Evolutionary conservation across 2,113 vertebrate genomes (phyloP).

Genomic region (Odocoileus virginianus): DNA sequence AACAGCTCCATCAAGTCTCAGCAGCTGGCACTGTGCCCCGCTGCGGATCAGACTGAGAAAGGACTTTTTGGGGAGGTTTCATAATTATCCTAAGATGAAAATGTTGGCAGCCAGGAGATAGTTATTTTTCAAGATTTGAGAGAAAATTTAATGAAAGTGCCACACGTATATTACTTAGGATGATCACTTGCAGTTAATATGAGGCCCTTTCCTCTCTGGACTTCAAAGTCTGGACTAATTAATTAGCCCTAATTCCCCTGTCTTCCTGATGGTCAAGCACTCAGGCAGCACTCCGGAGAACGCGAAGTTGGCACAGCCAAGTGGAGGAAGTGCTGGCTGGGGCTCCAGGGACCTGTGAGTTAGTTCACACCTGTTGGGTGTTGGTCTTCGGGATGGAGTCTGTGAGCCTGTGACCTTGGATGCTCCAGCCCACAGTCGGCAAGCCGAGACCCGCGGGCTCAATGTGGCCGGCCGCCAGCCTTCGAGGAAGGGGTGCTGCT

Average conservation of each 20-base stretch:
- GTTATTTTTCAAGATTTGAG: slow-evolving; percentile 43
- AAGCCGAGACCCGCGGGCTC: not conserved
- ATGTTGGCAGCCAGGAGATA: slow-evolving; percentile 63
- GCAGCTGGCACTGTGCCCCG: slow-evolving; percentile 51
- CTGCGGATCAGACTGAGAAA: not conserved
- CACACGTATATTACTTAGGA: slow-evolving; percentile 63
- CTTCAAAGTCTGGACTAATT: slow-evolving; percentile 67
- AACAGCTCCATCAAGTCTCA: slow-evolving; percentile 41
- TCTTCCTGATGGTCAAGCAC: slow-evolving; percentile 61
- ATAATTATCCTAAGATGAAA: slow-evolving; percentile 59
- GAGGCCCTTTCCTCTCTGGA: slow-evolving; percentile 54
- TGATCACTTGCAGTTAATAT: slow-evolving; percentile 64
- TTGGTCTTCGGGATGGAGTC: not conserved
- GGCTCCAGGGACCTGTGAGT: not conserved
- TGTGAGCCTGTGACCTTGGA: not conserved
- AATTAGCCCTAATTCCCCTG: slow-evolving; percentile 67
- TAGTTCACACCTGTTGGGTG: slow-evolving; percentile 10
- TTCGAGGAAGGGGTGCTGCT: not conserved
- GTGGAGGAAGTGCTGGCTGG: accelerated
- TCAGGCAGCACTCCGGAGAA: not conserved
- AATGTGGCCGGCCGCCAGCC: accelerated
- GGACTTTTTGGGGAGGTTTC: slow-evolving; percentile 62
- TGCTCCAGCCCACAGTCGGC: not conserved
- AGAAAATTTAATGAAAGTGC: slow-evolving; percentile 68
- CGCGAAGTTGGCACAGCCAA: not conserved